Evolutionary conservation across 2,888 invertebrate genomes (phyloP).

Genomic region (Cistogaster globosa): DNA sequence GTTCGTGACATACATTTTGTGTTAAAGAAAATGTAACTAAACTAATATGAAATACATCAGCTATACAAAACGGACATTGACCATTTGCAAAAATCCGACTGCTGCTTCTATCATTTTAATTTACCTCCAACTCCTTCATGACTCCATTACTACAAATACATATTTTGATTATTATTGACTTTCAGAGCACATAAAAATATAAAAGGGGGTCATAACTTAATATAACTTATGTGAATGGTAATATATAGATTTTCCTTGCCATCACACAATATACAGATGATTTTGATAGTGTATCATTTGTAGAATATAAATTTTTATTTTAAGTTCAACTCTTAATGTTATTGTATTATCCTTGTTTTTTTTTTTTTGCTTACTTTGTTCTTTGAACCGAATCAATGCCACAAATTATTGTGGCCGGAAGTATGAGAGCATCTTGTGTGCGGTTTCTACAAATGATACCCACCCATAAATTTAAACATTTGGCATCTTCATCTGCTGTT

Average conservation of each 20-base stretch:
- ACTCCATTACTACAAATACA: not conserved
- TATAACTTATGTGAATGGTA: conserved; percentile 10
- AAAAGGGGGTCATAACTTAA: conserved; percentile 16
- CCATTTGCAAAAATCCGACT: conserved; percentile 53
- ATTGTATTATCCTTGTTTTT: not conserved
- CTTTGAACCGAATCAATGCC: conserved; percentile 64
- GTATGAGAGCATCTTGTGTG: conserved; percentile 65
- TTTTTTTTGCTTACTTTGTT: not conserved
- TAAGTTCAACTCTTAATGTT: conserved; percentile 25
- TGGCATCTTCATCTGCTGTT: conserved; percentile 57
- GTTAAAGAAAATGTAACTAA: conserved; percentile 46
- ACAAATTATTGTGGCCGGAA: conserved; percentile 70
- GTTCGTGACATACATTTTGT: conserved; percentile 62
- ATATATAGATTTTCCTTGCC: conserved; percentile 26
- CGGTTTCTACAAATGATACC: conserved; percentile 62
- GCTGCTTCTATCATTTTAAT: not conserved
- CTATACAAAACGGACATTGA: conserved; percentile 67
- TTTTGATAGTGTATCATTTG: conserved; percentile 65
- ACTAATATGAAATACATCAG: conserved; percentile 58
- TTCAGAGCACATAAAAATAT: not conserved
- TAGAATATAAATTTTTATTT: conserved; percentile 67
- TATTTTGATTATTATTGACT: conserved; percentile 21
- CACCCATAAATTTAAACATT: conserved; percentile 65
- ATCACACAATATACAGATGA: conserved; percentile 5
- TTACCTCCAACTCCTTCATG: not conserved